Evolutionary conservation across 2,797 vertebrate species (phyloP).

Genomic region (Danionella dracula): DNA sequence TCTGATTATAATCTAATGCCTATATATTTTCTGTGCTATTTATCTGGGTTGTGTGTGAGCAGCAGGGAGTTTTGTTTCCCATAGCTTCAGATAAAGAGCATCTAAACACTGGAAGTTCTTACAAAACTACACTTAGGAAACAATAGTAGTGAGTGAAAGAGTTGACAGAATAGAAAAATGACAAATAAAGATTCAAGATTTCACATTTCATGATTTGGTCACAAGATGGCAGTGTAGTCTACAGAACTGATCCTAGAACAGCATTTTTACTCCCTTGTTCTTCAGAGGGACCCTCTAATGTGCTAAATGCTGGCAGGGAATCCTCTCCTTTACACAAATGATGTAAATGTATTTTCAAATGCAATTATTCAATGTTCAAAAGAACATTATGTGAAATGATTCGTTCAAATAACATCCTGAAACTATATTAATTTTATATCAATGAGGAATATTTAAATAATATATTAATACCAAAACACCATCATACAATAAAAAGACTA

Average conservation of each 20-base stretch:
- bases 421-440: no score
- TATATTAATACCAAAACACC: no score
- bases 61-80: constrained; percentile 33
- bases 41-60: constrained; percentile 27
- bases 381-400: no score
- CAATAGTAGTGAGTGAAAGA: neutral
- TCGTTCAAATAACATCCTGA: no score
- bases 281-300: no score
- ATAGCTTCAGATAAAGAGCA: neutral
- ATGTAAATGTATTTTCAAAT: no score
- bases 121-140: neutral
- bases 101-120: neutral
- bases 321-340: no score
- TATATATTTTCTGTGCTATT: constrained; percentile 51
- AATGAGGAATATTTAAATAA: no score
- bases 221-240: constrained; percentile 61
- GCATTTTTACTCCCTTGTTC: no score
- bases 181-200: neutral
- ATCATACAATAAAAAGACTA: no score
- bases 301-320: no score
- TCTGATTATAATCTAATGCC: constrained; percentile 75
- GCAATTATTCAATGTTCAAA: no score
- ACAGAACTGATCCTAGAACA: constrained; percentile 35
- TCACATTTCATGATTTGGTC: constrained; percentile 16
- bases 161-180: neutral